Percentiles rank a stretch among this genome's conserved stretches.
phyloP scores from a whole-genome alignment of 2,797 vertebrate species.

The Orientallactaga sibirica region DNA sequence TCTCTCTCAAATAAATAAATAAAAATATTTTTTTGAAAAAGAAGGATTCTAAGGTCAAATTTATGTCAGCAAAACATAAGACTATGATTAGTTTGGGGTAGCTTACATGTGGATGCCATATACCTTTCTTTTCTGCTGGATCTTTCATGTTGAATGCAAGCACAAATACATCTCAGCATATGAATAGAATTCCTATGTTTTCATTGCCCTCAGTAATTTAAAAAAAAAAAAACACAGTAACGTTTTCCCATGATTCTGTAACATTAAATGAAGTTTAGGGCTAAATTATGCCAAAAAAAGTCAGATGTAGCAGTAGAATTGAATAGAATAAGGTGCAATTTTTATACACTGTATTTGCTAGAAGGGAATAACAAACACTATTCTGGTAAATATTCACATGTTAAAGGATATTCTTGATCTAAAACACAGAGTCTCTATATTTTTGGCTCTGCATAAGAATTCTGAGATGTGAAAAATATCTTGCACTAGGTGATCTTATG shows the following conservation, averaged over 20 bases:
- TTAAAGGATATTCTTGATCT: conserved; percentile 5
- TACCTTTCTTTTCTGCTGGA: background rate
- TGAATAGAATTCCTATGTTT: conserved; percentile 9
- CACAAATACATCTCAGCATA: conserved; percentile 55
- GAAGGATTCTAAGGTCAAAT: background rate
- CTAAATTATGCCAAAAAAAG: conserved; percentile 4
- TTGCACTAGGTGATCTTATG: background rate
- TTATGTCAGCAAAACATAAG: background rate
- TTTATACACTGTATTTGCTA: conserved; percentile 14
- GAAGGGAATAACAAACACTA: conserved; percentile 5
- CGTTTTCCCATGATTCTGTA: conserved; percentile 8
- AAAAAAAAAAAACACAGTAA: background rate
- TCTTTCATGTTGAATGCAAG: conserved; percentile 35
- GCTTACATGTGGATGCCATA: background rate
- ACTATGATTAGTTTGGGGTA: background rate
- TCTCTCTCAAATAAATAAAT: too few species aligned
- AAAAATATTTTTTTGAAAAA: background rate
- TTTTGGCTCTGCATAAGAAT: background rate
- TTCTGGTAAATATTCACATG: conserved; percentile 10
- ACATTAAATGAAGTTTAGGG: background rate
- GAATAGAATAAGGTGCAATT: background rate
- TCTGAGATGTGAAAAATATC: background rate
- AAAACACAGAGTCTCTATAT: background rate
- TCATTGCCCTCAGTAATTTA: background rate
- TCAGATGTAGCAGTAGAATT: conserved; percentile 32